Evolutionary conservation across 2,797 vertebrate genomes (phyloP).

Genomic region (Alectoris magna): DNA sequence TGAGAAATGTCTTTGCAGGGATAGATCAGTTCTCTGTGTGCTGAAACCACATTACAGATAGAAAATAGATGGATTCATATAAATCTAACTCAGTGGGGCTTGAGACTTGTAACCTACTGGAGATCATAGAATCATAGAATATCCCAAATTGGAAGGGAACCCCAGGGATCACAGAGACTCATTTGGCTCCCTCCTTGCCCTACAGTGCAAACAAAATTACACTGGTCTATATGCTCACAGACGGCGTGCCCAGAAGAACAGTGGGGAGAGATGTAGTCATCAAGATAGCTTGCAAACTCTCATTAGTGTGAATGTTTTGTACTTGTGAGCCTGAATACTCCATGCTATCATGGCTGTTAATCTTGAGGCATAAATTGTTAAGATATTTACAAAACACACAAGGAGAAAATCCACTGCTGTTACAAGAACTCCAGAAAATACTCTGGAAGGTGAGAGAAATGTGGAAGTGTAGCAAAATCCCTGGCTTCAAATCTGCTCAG

Average conservation of each 20-base stretch:
- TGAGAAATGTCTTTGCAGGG: neutral
- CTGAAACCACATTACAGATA: neutral
- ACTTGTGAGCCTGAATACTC: neutral
- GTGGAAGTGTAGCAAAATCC: neutral
- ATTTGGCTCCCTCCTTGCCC: too few relatives aligned
- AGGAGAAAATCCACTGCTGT: fast-evolving
- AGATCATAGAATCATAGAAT: too few relatives aligned
- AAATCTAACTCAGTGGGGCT: neutral
- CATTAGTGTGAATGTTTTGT: neutral
- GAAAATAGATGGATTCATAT: neutral
- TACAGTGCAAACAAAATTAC: too few relatives aligned
- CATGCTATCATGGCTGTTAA: neutral
- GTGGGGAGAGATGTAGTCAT: neutral
- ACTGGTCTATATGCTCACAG: too few relatives aligned
- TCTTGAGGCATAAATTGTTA: neutral
- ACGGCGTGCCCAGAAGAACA: too few relatives aligned
- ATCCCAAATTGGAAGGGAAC: neutral
- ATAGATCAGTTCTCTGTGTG: fast-evolving
- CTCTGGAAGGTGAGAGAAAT: neutral
- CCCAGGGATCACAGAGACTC: too few relatives aligned
- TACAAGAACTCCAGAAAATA: neutral
- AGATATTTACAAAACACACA: neutral
- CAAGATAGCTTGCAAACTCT: neutral
- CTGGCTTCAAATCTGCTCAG: neutral
- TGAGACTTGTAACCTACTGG: neutral